Base-by-base conservation (phyloP, 1,140 invertebrate species). In the Cepaea nemoralis region DNA sequence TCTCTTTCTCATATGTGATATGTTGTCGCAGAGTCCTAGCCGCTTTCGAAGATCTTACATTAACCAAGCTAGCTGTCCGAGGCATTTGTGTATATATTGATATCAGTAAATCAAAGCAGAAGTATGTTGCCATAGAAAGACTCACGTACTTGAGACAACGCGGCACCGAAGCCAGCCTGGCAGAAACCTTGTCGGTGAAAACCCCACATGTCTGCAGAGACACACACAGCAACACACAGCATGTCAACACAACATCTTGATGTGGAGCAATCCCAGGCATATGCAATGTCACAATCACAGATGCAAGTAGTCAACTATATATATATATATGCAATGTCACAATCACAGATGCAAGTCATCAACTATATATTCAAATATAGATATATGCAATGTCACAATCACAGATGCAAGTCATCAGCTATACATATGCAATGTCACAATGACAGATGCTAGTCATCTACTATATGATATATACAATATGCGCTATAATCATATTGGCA, bases 181-280 rank as follows among this genome's bases (percentile, higher is more conserved):
- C 97, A 98, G 83, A 94, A 96, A 71, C 97, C 97, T 89, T 97
- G 96, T 87, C 95, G 93, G 91, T 98, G 95, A 90, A 97, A 97
- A 74, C 97, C 97, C 59, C 59, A 63, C 59, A 31, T 1, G 59
- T 63, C 59, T 63, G 59, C 33, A 63, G 50, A 63, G n/a, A 63
- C 59, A 63, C n/a, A 63, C n/a, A 63, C 59, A n/a, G 16, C 22
- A 63, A 63, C 5, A 63, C 59, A 63, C 59, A 63, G 22, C 50
- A 55, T 55, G 50, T 55, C 50, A 55, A 55, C 16, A 55, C 50
- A 55, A 55, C 22, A 55, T 55, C 50, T 55, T 22, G 2, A 14
- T 3, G 16, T 55, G 50, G 19, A 55, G 50, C 50, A 55, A 14
- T 22, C 50, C 19, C 8, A 55, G 8, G 50, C 50, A 55, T 22